Conservation (phyloP, 2,113 vertebrate species). For the Vulpes vulpes region DNA sequence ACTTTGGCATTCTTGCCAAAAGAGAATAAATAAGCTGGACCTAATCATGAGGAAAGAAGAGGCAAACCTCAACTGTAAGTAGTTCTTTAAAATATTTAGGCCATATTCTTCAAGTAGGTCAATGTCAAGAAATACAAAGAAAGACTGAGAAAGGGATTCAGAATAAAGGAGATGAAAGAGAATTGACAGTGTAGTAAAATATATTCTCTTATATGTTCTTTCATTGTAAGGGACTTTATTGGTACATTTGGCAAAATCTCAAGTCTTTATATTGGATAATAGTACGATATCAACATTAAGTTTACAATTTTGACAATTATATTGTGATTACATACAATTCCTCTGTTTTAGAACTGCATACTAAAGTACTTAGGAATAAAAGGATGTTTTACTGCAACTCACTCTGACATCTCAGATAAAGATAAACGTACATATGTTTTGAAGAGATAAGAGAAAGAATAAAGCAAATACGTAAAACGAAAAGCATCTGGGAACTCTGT, state of each 20-base stretch:
- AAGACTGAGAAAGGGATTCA: background rate
- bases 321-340: background rate
- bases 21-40: background rate
- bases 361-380: background rate
- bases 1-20: background rate
- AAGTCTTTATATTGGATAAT: background rate
- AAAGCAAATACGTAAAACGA: background rate
- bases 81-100: background rate
- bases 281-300: background rate
- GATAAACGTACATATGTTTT: background rate
- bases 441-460: background rate
- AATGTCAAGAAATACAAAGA: background rate
- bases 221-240: background rate
- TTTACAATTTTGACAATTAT: background rate
- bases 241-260: background rate
- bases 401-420: background rate
- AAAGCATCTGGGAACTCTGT: background rate
- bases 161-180: background rate
- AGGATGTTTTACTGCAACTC: background rate
- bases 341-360: background rate
- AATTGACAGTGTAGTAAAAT: background rate
- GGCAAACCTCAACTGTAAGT: background rate
- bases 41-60: background rate
- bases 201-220: background rate
- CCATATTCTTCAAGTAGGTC: background rate